Evolutionary conservation across 2,113 vertebrate species (phyloP).

Genomic region (Oophaga pumilio): DNA sequence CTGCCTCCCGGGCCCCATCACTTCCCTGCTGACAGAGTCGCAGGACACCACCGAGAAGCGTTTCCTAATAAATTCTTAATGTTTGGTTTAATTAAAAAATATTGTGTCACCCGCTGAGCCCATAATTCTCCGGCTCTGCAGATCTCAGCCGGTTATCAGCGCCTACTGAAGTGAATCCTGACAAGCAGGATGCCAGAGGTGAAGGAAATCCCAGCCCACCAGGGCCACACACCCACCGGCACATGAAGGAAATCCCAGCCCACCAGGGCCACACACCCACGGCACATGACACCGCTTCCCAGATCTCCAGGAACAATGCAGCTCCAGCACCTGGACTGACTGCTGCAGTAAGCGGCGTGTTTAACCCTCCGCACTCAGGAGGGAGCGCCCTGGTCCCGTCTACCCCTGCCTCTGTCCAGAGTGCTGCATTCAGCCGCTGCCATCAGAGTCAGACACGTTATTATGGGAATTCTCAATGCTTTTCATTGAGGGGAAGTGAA

Average conservation of each 20-base stretch:
- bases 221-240: not conserved
- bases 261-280: not conserved
- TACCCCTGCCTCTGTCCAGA: constrained; percentile 25
- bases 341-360: not conserved
- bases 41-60: not conserved
- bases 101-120: not conserved
- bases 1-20: no score
- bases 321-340: not conserved
- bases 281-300: not conserved
- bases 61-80: not conserved
- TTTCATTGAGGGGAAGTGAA: constrained; percentile 17
- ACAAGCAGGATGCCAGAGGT: not conserved
- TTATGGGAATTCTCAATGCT: not conserved
- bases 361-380: not conserved
- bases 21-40: no score
- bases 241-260: not conserved
- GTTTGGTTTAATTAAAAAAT: not conserved
- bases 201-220: not conserved
- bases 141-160: not conserved
- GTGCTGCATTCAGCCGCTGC: constrained; percentile 26
- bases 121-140: not conserved
- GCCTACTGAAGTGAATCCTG: not conserved
- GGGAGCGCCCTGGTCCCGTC: not conserved
- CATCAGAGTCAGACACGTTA: not conserved
- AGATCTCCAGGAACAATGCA: not conserved